Base-by-base conservation (phyloP, 2,888 invertebrate genomes). In the Heliconius ethilla region DNA sequence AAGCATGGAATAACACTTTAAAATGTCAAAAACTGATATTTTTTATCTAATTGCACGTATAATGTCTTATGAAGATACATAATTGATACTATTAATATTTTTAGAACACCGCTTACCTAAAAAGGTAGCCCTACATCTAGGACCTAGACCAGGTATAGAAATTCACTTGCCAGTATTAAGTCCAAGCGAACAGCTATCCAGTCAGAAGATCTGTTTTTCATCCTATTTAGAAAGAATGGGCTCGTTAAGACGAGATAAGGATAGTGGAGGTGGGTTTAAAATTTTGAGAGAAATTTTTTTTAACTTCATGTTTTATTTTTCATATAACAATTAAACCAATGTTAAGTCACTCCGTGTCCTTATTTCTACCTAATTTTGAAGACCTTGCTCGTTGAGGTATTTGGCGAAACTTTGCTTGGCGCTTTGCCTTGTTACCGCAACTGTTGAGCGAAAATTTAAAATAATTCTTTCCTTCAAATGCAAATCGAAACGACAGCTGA, bases 161-260 rank as follows among this genome's bases (percentile, higher is more conserved):
- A 96, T 97, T 75, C 96, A 97, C 83, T 88, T 97, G 40, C 97
- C 97, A 0, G 95, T 96, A 66, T 95, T 97, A 27, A 96, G 96
- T 85, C 95, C 97, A 70, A 96, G 96, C 65, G 97, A 97, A 86
- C 97, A 96, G 86, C 92, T 97, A 62, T 97, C 97, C 79, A 97
- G 96, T 84, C 96, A 97, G 85, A 97, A 96, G 85, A 96, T 98
- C 29, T 97, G 97, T 87, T 95, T 98, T 83, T 96, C 96, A 75
- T 96, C 97, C 0, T 97, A 97, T 83, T 96, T 97, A 83, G 96
- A 96, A 86, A 94, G 97, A 62, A 94, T 97, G 85, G 96, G 96
- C 5, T 83, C 87, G 15, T 86, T 87, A 79, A 79, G 85, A 15
- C 82, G 86, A 5, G 88, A 88, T 72, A 89, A 90, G 45, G 87